Conservation (phyloP, 2,888 invertebrate genomes). For the Nephrocerus scutellatus region DNA sequence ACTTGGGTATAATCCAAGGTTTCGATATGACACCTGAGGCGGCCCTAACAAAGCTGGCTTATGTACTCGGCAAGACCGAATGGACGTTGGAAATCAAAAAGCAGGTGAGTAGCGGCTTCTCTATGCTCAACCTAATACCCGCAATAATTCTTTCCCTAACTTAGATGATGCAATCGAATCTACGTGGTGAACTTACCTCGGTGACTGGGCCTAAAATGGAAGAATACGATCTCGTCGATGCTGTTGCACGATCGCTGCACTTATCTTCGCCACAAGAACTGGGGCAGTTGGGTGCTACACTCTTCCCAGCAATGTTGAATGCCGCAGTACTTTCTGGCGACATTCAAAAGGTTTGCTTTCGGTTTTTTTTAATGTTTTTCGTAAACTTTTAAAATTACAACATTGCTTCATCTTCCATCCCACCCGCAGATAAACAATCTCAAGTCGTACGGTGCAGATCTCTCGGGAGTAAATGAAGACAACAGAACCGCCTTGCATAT, state of each 20-base stretch:
- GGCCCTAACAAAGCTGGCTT: constrained; percentile 82
- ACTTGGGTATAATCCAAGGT: constrained; percentile 40
- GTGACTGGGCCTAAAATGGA: constrained; percentile 34
- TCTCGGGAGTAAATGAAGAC: constrained; percentile 67
- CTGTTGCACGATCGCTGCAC: constrained; percentile 54
- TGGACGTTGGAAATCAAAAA: constrained; percentile 60
- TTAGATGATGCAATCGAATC: constrained; percentile 68
- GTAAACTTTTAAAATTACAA: not conserved
- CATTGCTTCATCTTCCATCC: not conserved
- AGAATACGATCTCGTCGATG: constrained; percentile 53
- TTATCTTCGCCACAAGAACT: constrained; percentile 53
- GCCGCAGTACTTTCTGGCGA: constrained; percentile 55
- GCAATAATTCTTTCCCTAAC: not conserved
- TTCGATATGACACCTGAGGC: constrained; percentile 75
- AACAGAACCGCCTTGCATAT: constrained; percentile 73
- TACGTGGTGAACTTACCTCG: constrained; percentile 73
- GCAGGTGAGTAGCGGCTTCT: constrained; percentile 48
- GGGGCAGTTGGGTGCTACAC: constrained; percentile 52
- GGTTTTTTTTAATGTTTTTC: not conserved
- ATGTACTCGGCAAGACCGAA: constrained; percentile 74
- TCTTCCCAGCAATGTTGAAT: constrained; percentile 65
- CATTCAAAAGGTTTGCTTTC: constrained; percentile 46
- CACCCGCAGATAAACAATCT: constrained; percentile 36
- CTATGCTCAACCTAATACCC: not conserved
- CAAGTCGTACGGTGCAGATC: constrained; percentile 60